Base-by-base conservation (phyloP, 2,113 vertebrate genomes). In the Delphinus delphis region DNA sequence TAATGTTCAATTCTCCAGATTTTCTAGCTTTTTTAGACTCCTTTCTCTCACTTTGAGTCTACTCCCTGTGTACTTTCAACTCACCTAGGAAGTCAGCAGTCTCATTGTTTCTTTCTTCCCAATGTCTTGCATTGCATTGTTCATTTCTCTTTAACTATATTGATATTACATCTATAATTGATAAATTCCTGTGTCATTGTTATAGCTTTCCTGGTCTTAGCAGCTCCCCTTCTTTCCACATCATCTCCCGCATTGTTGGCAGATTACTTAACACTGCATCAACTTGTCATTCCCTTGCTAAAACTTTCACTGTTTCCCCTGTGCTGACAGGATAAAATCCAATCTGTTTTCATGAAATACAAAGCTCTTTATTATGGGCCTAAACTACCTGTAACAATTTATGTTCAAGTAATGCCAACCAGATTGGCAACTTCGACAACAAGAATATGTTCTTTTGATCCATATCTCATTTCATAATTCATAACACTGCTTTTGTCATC, bases 301-400 rank as follows among this genome's bases (percentile, higher is more conserved):
- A 89, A 76, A 33, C 26, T 38, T 79, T 73, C 33, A 89, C 38
- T 18, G 11, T 88, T 76, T 63, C 9, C 17, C 8, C 9, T 38
- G 9, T 47, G 58, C 70, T 90, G 41, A 94, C 47, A 83, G 60
- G 14, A 50, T 50, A 94, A 79, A 93, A 85, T 82, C 62, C 18
- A 65, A 9, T 60, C 10, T 77, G n/a, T 77, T 93, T 41, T 55
- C 5, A 0, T 73, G 68, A 95, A 84, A 67, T 82, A n/a, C 55
- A 83, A 79, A 87, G 23, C 28, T 81, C 44, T 83, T 68, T 74
- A 71, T 92, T 73, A 38, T 47, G 76, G 58, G 14, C 31, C 74
- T 92, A 62, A 86, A 70, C 55, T 86, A 82, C 88, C 76, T 91
- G 38, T 74, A 92, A 95, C 31, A 92, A 83, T 50, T 73, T 85